Conservation (phyloP, 2,888 invertebrate species). For the Adineta ricciae region DNA sequence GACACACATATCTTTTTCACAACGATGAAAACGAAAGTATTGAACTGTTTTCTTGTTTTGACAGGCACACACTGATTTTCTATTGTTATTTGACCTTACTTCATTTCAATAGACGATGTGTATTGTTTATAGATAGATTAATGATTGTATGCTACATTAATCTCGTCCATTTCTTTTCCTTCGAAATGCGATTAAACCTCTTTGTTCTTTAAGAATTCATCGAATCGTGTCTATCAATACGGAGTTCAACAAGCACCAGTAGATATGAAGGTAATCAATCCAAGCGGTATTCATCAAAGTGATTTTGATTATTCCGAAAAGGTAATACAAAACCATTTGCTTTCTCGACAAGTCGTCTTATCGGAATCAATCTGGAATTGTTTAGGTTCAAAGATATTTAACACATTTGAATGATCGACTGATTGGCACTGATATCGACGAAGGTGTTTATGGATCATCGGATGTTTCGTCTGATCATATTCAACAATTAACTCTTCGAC, state of each 20-base stretch:
- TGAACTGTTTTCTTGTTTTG: too few species aligned
- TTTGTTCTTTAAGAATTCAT: conserved; percentile 9
- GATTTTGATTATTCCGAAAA: conserved; percentile 19
- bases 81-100: background rate
- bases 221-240: conserved; percentile 16
- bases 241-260: background rate
- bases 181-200: background rate
- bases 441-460: background rate
- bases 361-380: too few species aligned
- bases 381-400: conserved; percentile 19
- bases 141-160: conserved; percentile 4
- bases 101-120: background rate
- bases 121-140: background rate
- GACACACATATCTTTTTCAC: too few species aligned
- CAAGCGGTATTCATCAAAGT: conserved; percentile 10
- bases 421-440: background rate
- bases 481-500: background rate
- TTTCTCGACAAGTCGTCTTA: background rate
- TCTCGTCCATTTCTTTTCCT: background rate
- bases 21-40: too few species aligned
- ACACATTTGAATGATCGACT: background rate
- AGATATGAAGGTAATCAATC: background rate
- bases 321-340: background rate
- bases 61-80: background rate
- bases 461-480: background rate